Percentiles rank a stretch among this genome's conserved stretches.
Evolutionary conservation across 1,140 invertebrate genomes (phyloP).

Genomic region (Drosophila triauraria): DNA sequence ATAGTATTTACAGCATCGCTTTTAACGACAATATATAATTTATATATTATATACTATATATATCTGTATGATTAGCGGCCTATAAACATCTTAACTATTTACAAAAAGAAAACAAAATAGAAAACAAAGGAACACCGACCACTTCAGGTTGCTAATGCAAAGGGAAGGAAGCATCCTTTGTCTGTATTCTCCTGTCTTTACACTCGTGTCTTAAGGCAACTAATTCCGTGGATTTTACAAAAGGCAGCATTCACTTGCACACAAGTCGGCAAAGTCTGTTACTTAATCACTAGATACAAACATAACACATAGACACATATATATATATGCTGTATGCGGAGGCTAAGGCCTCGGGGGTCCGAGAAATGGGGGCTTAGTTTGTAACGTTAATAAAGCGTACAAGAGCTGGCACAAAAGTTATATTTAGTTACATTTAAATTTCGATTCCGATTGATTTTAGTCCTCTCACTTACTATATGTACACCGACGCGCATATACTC

Average conservation of each 20-base stretch:
- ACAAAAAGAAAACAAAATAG: slow-evolving; percentile 44
- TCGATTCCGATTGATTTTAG: slow-evolving; percentile 39
- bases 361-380: slow-evolving; percentile 17
- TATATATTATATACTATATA: slow-evolving; percentile 47
- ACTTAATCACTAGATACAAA: slow-evolving; percentile 45
- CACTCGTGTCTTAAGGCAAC: slow-evolving; percentile 58
- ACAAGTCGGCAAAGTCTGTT: slow-evolving; percentile 24
- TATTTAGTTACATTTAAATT: slow-evolving; percentile 39
- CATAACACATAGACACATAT: slow-evolving; percentile 5
- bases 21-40: slow-evolving; percentile 53
- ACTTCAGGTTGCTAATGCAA: no score
- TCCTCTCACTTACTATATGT: slow-evolving; percentile 21
- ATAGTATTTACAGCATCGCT: slow-evolving; percentile 71
- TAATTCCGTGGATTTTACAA: slow-evolving; percentile 76
- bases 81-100: slow-evolving; percentile 55
- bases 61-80: slow-evolving; percentile 50
- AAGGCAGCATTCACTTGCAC: slow-evolving; percentile 74
- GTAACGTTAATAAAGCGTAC: slow-evolving; percentile 41
- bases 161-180: slow-evolving; percentile 2
- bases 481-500: slow-evolving; percentile 22
- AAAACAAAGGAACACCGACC: slow-evolving; percentile 40
- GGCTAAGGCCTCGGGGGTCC: slow-evolving; percentile 24
- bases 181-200: slow-evolving; percentile 46
- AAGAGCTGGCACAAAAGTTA: slow-evolving; percentile 67
- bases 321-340: slow-evolving; percentile 20